These are phyloP conservation scores for Romanogobio albipinnatus DNA, from an alignment of 2,113 vertebrate species.

Conservation along the genomic window DNA sequence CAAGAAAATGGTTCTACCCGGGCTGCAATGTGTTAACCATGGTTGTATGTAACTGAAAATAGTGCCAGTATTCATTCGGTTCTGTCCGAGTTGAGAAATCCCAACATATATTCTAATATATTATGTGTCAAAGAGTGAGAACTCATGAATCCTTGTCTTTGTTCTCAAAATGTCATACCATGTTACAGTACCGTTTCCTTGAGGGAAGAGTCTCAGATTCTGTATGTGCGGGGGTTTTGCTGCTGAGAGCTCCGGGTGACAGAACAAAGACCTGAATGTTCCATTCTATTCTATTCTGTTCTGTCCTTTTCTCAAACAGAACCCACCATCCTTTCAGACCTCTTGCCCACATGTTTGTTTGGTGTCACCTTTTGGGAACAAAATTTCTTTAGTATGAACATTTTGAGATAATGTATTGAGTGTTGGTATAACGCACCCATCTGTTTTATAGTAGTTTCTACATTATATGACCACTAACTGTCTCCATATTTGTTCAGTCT, in stretches of 20 bases:
- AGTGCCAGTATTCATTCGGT: not conserved
- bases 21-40: not conserved
- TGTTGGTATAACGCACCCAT: not conserved
- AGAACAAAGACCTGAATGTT: slow-evolving; percentile 33
- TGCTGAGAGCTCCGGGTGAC: slow-evolving; percentile 22
- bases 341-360: not conserved
- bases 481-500: not conserved
- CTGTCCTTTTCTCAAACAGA: slow-evolving; percentile 11
- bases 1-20: not conserved
- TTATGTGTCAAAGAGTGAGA: slow-evolving; percentile 25
- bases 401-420: not conserved
- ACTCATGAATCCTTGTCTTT: slow-evolving; percentile 15
- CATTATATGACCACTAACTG: not conserved
- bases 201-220: not conserved
- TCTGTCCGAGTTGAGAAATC: not conserved
- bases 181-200: slow-evolving; percentile 15
- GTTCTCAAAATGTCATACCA: slow-evolving; percentile 29
- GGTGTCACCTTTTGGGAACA: not conserved
- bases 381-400: not conserved
- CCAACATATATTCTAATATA: not conserved
- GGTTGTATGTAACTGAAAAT: not conserved
- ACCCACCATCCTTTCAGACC: not conserved
- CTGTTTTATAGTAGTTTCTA: not conserved
- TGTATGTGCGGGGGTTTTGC: slow-evolving; percentile 26
- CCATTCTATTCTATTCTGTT: not conserved